phyloP scores from a whole-genome alignment of 2,888 invertebrate species.

The Idaea biselata region DNA sequence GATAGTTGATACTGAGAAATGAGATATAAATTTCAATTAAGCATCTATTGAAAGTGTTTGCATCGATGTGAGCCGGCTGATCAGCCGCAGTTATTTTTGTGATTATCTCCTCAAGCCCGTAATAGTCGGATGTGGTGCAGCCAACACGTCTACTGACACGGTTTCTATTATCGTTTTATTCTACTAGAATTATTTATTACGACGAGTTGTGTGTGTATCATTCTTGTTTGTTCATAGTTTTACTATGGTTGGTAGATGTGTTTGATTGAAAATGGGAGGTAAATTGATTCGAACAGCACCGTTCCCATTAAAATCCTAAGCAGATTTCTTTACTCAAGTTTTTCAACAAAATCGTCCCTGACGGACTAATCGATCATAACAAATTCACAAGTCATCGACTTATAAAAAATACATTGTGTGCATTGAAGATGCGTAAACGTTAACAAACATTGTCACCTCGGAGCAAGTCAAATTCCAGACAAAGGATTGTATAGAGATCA shows the following conservation, averaged over 20 bases:
- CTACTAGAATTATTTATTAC: constrained; percentile 17
- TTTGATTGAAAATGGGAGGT: not conserved
- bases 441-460: constrained; percentile 78
- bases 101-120: constrained; percentile 63
- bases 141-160: constrained; percentile 51
- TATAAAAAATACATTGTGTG: constrained; percentile 72
- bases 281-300: not conserved
- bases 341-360: constrained; percentile 44
- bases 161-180: constrained; percentile 55
- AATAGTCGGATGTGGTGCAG: constrained; percentile 44
- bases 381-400: constrained; percentile 80
- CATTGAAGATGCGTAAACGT: constrained; percentile 66
- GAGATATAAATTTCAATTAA: constrained; percentile 80
- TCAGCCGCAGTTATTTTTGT: constrained; percentile 61
- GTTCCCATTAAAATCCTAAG: not conserved
- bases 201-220: not conserved
- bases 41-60: constrained; percentile 67
- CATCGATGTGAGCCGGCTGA: constrained; percentile 40
- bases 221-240: constrained; percentile 26
- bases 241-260: not conserved
- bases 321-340: constrained; percentile 44
- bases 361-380: constrained; percentile 72
- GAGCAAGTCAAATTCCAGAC: constrained; percentile 66
- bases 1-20: constrained; percentile 80
- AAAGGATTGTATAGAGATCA: constrained; percentile 67